Percentiles rank a stretch among this genome's conserved stretches.
These are phyloP conservation scores for Cyanocitta stelleri DNA, from an alignment of 2,113 vertebrate genomes.

Conservation along the genomic window DNA sequence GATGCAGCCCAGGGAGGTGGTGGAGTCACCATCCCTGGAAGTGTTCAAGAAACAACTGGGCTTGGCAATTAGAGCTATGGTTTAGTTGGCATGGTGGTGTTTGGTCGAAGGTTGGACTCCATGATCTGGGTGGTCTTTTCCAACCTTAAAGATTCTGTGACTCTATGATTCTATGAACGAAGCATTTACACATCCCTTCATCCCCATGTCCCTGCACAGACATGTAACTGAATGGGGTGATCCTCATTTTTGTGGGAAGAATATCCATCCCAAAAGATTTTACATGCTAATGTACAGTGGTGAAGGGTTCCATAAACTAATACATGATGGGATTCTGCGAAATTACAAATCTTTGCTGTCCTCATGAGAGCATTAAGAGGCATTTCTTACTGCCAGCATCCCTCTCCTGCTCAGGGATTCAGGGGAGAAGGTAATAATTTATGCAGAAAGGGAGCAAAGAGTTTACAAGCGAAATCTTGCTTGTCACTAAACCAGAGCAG, in stretches of 20 bases:
- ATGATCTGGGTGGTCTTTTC: not conserved
- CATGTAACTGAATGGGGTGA: not conserved
- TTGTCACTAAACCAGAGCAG: not conserved
- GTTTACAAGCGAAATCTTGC: not conserved
- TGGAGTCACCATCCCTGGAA: not conserved
- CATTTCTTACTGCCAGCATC: not conserved
- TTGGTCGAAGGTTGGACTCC: not conserved
- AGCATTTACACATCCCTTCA: not conserved
- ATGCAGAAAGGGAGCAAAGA: not conserved
- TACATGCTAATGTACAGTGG: not conserved
- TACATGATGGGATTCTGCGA: not conserved
- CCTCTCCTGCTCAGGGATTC: not conserved
- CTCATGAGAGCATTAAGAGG: not conserved
- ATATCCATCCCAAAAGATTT: not conserved
- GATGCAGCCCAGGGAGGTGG: not conserved
- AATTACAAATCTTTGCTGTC: not conserved
- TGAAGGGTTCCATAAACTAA: not conserved
- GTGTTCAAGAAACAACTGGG: not conserved
- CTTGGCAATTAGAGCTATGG: rapidly evolving
- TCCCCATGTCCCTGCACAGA: not conserved
- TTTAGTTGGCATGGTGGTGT: not conserved
- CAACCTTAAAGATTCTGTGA: not conserved
- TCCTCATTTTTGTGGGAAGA: not conserved
- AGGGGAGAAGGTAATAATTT: not conserved
- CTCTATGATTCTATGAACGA: not conserved